Conservation (phyloP, 2,113 vertebrate species). For the Aepyceros melampus region DNA sequence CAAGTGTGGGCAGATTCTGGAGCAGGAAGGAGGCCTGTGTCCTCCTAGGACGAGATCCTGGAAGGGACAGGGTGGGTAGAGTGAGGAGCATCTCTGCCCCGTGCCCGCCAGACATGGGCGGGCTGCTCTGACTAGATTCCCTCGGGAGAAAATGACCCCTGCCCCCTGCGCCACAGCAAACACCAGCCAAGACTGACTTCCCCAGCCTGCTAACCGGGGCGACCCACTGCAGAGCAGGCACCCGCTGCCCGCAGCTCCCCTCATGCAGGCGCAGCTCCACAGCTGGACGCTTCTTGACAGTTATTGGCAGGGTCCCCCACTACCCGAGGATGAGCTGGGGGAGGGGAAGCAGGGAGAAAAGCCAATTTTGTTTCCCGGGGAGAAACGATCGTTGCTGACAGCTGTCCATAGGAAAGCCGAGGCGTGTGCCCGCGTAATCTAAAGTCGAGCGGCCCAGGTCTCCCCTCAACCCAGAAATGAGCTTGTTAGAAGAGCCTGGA, state of each 20-base stretch:
- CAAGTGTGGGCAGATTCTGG: not conserved
- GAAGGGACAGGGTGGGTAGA: not conserved
- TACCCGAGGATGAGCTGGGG: constrained; percentile 42
- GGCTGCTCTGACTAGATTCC: not conserved
- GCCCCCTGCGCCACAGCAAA: not conserved
- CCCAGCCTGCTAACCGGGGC: not conserved
- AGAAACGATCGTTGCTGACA: constrained; percentile 82
- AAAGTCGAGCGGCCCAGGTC: constrained; percentile 86
- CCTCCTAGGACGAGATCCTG: not conserved
- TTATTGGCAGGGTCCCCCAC: constrained; percentile 82
- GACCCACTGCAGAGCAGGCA: not conserved
- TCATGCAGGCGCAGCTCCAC: not conserved
- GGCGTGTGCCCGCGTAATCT: constrained; percentile 80
- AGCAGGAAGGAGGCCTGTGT: not conserved
- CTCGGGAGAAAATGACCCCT: not conserved
- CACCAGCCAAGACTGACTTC: not conserved
- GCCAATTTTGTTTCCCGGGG: constrained; percentile 76
- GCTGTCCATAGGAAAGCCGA: constrained; percentile 85
- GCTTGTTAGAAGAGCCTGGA: constrained; percentile 94
- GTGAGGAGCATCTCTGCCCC: not conserved
- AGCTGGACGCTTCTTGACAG: constrained; percentile 72
- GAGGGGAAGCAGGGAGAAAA: constrained; percentile 31
- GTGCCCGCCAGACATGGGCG: not conserved
- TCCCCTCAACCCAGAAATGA: constrained; percentile 86
- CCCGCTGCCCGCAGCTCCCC: fast-evolving